Base-by-base conservation (phyloP, 2,113 vertebrate species). In the Chaenocephalus aceratus region DNA sequence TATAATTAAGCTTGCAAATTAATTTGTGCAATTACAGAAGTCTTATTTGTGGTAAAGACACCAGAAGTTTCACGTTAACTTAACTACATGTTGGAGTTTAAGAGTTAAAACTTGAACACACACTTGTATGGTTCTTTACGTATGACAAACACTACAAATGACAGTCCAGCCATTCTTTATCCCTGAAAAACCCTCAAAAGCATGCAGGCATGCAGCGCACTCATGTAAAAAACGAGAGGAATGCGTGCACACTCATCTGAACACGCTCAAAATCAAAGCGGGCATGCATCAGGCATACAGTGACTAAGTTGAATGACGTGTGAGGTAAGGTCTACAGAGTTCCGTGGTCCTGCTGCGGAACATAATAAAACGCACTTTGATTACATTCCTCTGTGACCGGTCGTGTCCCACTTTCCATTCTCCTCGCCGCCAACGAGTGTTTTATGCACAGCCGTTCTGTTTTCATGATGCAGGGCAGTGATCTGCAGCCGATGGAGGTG, bases 281-380 rank as follows among this genome's bases (percentile, higher is more conserved):
- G 58, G 71, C 73, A 11, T 49, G 64, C 52, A 79, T 84, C 64
- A 62, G 49, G 41, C n/a, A 68, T 79, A 72, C 68, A 64, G 75
- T 67, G 76, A 74, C 63, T 10, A 26, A 51, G 79, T 30, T 66
- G 78, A 65, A 74, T 86, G 81, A 76, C 36, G 71, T 79, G 72
- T 69, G 75, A 72, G 79, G 68, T 70, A 26, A 72, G 23, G 80
- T 73, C 79, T 16, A 48, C 68, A 51, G 70, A 4, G 84, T 89
- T 81, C 69, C 18, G 77, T 34, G 70, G 78, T 68, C 83, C 77
- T 26, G 65, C 77, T 72, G 87, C 5, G 23, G 51, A 88, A 59
- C 70, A 69, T 82, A 78, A 87, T 88, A 88, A 92, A 91, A 90
- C 8, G 36, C 61, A 70, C 79, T 90, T 86, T 88, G 90, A 93